Conservation (phyloP, 1,140 invertebrate genomes). For the Papilio polytes region DNA sequence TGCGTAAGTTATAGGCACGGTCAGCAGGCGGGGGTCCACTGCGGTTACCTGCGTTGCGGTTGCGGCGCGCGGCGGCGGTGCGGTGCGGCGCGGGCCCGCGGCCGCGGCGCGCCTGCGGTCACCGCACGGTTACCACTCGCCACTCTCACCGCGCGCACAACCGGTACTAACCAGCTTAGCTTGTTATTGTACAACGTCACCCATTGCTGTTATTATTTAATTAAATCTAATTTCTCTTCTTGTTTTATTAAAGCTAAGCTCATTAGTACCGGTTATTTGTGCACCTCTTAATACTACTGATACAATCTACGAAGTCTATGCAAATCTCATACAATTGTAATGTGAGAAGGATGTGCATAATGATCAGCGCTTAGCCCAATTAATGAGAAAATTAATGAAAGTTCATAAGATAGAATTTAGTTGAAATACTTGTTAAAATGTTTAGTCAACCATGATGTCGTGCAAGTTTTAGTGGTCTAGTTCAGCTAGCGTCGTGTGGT, state of each 20-base stretch:
- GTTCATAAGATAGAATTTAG: not conserved
- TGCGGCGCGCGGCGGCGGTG: constrained; percentile 64
- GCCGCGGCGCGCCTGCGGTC: constrained; percentile 55
- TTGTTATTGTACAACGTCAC: not conserved
- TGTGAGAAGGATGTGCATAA: not conserved
- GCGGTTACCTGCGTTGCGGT: constrained; percentile 56
- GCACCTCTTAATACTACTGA: not conserved
- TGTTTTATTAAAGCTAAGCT: not conserved
- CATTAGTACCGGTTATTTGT: not conserved
- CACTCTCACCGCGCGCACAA: not conserved
- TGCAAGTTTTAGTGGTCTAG: not conserved
- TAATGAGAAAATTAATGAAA: not conserved
- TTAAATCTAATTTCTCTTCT: no score
- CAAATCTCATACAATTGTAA: not conserved
- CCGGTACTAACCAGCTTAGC: not conserved
- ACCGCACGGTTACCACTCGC: constrained; percentile 25
- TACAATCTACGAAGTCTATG: not conserved
- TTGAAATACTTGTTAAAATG: not conserved
- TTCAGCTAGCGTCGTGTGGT: not conserved
- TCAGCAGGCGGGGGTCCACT: not conserved
- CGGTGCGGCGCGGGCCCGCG: constrained; percentile 70
- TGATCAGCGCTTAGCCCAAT: not conserved
- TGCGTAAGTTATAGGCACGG: not conserved
- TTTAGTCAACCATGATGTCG: not conserved
- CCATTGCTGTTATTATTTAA: no score